These are phyloP conservation scores for Torymus texanus DNA, from an alignment of 2,888 invertebrate species.

Conservation along the genomic window DNA sequence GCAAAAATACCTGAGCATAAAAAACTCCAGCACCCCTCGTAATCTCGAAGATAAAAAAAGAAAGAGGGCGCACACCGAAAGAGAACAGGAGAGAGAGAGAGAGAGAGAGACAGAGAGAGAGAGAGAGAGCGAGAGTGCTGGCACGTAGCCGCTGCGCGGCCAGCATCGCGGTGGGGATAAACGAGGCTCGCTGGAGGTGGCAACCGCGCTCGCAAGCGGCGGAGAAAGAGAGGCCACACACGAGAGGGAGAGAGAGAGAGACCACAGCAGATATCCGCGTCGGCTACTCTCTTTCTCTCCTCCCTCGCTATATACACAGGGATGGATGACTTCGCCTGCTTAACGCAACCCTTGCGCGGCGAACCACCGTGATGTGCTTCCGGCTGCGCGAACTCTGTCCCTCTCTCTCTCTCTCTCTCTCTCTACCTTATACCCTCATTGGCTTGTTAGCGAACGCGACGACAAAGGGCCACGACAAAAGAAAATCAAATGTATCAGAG, in stretches of 20 bases:
- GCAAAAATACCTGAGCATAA: no score
- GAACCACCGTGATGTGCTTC: conserved; percentile 27
- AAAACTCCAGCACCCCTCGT: no score
- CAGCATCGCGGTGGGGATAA: no score
- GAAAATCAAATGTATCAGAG: conserved; percentile 43
- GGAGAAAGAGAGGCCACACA: conserved; percentile 1
- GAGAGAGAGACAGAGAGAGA: background rate
- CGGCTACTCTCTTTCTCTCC: no score
- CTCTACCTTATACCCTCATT: conserved; percentile 26
- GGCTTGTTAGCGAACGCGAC: conserved; percentile 35
- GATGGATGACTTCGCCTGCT: no score
- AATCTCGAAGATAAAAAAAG: no score
- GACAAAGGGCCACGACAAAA: conserved; percentile 47
- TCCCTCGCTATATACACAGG: no score
- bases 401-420: conserved; percentile 37
- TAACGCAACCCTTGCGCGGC: no score
- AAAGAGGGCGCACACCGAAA: background rate
- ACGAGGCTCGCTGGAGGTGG: no score
- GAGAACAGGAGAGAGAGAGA: background rate
- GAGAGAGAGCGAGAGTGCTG: no score
- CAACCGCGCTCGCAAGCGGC: background rate
- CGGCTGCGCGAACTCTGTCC: conserved; percentile 41
- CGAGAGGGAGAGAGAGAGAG: background rate
- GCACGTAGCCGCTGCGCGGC: no score
- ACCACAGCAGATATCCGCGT: background rate